phyloP scores from a whole-genome alignment of 2,113 vertebrate species.

The Cervus canadensis region DNA sequence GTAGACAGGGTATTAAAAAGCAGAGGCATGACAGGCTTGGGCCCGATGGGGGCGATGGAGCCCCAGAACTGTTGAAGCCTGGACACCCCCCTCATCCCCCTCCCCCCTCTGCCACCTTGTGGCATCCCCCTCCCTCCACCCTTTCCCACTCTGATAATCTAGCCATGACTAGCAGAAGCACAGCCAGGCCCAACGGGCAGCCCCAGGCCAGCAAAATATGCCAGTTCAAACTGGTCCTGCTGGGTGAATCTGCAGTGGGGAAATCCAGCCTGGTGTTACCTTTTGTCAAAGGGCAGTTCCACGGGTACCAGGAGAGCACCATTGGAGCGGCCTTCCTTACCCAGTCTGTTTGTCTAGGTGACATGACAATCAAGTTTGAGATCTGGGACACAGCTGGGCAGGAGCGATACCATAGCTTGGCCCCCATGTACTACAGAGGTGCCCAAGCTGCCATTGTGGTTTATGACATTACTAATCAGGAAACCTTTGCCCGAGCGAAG shows the following conservation, averaged over 20 bases:
- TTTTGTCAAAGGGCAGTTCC: constrained; percentile 86
- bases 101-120: constrained; percentile 59
- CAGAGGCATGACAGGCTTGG: not conserved
- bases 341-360: constrained; percentile 86
- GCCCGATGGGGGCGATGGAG: too few species aligned
- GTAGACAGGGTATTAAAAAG: not conserved
- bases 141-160: constrained; percentile 61
- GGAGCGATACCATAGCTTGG: constrained; percentile 86
- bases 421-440: constrained; percentile 87
- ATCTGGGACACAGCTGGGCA: constrained; percentile 89
- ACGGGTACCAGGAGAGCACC: constrained; percentile 85
- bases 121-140: constrained; percentile 66
- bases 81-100: constrained; percentile 58
- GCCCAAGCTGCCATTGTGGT: constrained; percentile 87
- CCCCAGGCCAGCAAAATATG: constrained; percentile 84
- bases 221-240: constrained; percentile 84
- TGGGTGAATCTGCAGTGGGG: constrained; percentile 84
- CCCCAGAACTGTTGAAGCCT: constrained; percentile 61
- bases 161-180: constrained; percentile 84
- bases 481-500: constrained; percentile 84
- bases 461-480: constrained; percentile 88
- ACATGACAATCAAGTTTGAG: constrained; percentile 87
- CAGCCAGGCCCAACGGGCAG: constrained; percentile 84
- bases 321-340: constrained; percentile 85
- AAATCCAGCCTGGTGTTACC: constrained; percentile 83